These are phyloP conservation scores for Trichogramma pretiosum DNA, from an alignment of 1,140 invertebrate species.

Conservation along the genomic window DNA sequence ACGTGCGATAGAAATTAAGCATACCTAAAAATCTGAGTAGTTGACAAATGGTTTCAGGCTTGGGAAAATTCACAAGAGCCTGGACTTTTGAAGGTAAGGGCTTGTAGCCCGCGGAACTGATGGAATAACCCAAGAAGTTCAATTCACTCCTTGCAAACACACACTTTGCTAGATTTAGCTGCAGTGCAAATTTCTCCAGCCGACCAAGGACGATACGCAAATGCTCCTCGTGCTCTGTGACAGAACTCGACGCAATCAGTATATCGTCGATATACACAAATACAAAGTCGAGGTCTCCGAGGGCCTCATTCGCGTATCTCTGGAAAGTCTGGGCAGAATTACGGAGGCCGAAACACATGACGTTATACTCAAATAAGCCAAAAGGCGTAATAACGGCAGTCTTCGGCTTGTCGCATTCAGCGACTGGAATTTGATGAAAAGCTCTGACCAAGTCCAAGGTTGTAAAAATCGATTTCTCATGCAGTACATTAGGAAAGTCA, in stretches of 20 bases:
- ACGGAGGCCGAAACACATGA: not conserved
- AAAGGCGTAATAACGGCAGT: too few relatives aligned
- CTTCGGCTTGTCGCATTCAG: not conserved
- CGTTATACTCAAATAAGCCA: not conserved
- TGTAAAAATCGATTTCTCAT: not conserved
- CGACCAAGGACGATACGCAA: not conserved
- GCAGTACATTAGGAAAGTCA: not conserved
- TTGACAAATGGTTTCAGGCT: not conserved
- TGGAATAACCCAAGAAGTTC: not conserved
- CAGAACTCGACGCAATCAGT: not conserved
- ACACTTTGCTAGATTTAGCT: not conserved
- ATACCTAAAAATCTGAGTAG: slow-evolving; percentile 1
- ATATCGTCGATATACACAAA: slow-evolving; percentile 1
- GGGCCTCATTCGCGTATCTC: not conserved
- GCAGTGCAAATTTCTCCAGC: not conserved
- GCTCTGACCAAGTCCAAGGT: not conserved
- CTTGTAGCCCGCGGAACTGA: not conserved
- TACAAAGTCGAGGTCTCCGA: not conserved
- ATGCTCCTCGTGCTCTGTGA: not conserved
- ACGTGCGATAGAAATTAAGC: not conserved
- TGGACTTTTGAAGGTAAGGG: not conserved
- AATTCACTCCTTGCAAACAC: not conserved
- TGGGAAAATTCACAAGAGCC: not conserved
- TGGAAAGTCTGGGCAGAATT: not conserved
- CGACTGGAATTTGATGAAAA: not conserved